Percentiles rank a stretch among this genome's conserved stretches.
These are phyloP conservation scores for Lacanobia oleracea DNA, from an alignment of 2,888 invertebrate genomes.

Conservation along the genomic window DNA sequence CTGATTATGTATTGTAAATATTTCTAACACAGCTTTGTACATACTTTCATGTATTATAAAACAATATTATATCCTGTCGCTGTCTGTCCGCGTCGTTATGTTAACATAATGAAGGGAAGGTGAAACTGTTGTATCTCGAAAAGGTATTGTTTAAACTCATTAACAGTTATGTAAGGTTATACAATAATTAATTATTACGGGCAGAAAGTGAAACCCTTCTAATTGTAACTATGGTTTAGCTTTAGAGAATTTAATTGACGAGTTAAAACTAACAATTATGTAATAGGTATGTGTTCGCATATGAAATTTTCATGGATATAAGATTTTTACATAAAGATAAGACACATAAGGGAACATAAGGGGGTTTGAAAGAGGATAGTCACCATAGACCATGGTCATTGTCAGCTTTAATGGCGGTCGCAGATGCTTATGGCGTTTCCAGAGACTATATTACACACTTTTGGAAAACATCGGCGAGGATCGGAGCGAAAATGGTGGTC, in stretches of 20 bases:
- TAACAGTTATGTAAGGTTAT: constrained; percentile 49
- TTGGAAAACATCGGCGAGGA: constrained; percentile 27
- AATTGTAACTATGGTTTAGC: constrained; percentile 59
- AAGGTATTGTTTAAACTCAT: constrained; percentile 60
- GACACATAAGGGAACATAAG: constrained; percentile 7
- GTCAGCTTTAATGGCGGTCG: constrained; percentile 57
- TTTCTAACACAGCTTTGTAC: constrained; percentile 56
- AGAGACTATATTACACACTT: constrained; percentile 48
- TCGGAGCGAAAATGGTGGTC: constrained; percentile 19
- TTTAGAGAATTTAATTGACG: constrained; percentile 56
- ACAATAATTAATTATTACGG: constrained; percentile 50
- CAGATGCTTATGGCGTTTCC: constrained; percentile 52
- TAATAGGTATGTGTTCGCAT: constrained; percentile 27
- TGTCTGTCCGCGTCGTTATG: constrained; percentile 31
- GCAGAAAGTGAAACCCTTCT: constrained; percentile 59
- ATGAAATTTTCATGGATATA: constrained; percentile 14
- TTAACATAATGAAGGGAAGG: constrained; percentile 36
- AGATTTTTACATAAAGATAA: constrained; percentile 55
- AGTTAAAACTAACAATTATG: constrained; percentile 43
- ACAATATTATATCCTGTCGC: constrained; percentile 33
- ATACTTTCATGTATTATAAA: constrained; percentile 47
- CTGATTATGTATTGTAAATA: constrained; percentile 53
- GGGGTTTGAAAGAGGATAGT: constrained; percentile 30
- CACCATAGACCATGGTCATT: constrained; percentile 41
- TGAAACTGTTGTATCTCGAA: constrained; percentile 42